Evolutionary conservation across 1,140 invertebrate genomes (phyloP).

Genomic region (Brachionus paranguensis): DNA sequence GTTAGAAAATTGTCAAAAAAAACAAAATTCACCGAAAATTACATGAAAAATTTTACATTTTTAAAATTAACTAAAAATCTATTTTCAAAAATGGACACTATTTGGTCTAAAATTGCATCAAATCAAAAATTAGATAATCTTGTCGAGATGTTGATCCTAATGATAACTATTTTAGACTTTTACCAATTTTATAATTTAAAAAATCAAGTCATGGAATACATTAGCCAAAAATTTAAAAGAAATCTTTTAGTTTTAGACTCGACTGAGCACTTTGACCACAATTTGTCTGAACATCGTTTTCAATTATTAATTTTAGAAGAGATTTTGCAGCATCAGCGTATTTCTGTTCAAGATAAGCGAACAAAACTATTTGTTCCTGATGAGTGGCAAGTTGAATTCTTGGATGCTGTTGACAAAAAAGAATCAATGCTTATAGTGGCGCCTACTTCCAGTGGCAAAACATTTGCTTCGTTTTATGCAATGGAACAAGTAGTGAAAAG

Average conservation of each 20-base stretch:
- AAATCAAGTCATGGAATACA: not conserved
- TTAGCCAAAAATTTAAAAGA: not conserved
- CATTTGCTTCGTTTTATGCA: constrained; percentile 31
- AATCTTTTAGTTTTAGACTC: not conserved
- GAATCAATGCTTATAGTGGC: constrained; percentile 10
- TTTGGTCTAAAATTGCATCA: not conserved
- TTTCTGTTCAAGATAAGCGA: not conserved
- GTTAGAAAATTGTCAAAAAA: not conserved
- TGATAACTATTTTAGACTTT: not conserved
- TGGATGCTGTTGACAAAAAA: constrained; percentile 15
- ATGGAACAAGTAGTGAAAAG: not conserved
- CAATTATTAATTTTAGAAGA: not conserved
- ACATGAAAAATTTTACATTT: not conserved
- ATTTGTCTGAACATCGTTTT: not conserved
- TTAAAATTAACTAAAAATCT: not conserved
- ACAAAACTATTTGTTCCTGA: not conserved
- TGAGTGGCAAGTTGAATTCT: constrained; percentile 20
- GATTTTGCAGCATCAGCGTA: not conserved
- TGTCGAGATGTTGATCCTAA: not conserved
- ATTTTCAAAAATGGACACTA: not conserved
- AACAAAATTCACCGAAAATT: not conserved
- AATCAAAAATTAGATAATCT: not conserved
- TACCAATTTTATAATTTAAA: not conserved
- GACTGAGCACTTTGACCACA: not conserved
- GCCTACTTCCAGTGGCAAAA: constrained; percentile 18